Base-by-base conservation (phyloP, 2,888 invertebrate species). In the Cactoblastis cactorum region DNA sequence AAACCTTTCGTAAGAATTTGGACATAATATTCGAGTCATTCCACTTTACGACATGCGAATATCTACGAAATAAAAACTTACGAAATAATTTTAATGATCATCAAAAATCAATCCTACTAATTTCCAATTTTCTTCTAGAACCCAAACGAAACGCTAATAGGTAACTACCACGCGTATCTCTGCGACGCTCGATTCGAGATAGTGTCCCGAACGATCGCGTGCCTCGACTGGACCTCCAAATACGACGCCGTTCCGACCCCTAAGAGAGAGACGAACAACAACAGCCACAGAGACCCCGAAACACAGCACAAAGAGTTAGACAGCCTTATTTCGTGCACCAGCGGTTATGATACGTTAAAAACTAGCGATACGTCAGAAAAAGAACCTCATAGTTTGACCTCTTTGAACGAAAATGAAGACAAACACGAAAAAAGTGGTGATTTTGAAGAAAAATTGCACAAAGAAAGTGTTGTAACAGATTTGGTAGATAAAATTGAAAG, bases 101-200 rank as follows among this genome's bases (percentile, higher is more conserved):
- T n/a, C n/a, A n/a, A n/a, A n/a, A n/a, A n/a, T n/a, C n/a, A n/a
- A n/a, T n/a, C n/a, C n/a, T n/a, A n/a, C 9, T 35, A 39, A 33
- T 49, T 38, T 45, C n/a, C n/a, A 14, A 47, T 46, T 38, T 50
- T 8, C 3, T 65, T 76, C 53, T 68, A 88, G 88, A 90, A 91
- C 37, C 85, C 89, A 54, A 86, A 87, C 71, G 94, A 94, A 58
- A 94, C 94, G 52, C 77, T 96, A 54, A 95, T 93, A 71, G 94
- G 94, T 28, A 95, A 95, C 78, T 95, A 95, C 77, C 95, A 95
- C 82, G 95, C 95, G 0, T 98, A 98, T 81, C 88, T 98, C 24
- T 94, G 94, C 70, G 96, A 96, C 76, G 97, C 97, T 0, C 91
- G 95, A 57, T 92, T 92, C 69, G 94, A 94, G 74, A 94, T 98